Percentiles rank a stretch among this genome's conserved stretches.
phyloP scores from a whole-genome alignment of 2,797 vertebrate species.

The Lates japonicus region DNA sequence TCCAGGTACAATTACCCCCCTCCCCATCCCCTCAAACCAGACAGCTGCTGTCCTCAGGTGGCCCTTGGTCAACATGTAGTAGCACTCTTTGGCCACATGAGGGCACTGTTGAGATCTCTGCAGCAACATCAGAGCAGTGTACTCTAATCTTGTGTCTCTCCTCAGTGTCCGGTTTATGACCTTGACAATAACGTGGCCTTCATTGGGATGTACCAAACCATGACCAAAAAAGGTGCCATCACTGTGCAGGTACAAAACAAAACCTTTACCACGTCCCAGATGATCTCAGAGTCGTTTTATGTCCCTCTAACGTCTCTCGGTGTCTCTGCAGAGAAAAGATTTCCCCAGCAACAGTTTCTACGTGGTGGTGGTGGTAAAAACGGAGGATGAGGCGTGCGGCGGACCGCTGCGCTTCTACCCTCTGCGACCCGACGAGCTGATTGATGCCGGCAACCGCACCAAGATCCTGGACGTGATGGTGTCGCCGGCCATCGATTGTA shows the following conservation, averaged over 20 bases:
- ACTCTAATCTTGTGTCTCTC: background rate
- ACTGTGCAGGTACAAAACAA: slow-evolving; percentile 92
- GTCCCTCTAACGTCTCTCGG: background rate
- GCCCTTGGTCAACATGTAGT: slow-evolving; percentile 31
- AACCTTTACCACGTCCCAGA: too few species aligned
- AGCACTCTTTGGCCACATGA: slow-evolving; percentile 22
- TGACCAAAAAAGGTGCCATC: slow-evolving; percentile 97
- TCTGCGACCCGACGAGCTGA: slow-evolving; percentile 88
- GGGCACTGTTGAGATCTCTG: background rate
- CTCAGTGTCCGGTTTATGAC: slow-evolving; percentile 96
- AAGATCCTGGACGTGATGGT: slow-evolving; percentile 93
- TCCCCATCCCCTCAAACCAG: background rate
- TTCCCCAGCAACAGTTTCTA: slow-evolving; percentile 98
- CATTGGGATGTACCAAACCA: slow-evolving; percentile 98
- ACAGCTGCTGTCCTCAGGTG: slow-evolving; percentile 28
- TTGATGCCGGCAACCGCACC: slow-evolving; percentile 93
- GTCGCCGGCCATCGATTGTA: slow-evolving; percentile 91
- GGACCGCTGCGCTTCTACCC: slow-evolving; percentile 94
- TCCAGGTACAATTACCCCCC: slow-evolving; percentile 86
- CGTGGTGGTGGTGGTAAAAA: slow-evolving; percentile 98
- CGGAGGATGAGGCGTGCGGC: slow-evolving; percentile 95
- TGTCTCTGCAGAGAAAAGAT: slow-evolving; percentile 90
- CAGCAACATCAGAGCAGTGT: background rate
- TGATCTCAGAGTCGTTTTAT: background rate
- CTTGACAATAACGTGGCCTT: slow-evolving; percentile 99